Evolutionary conservation across 1,140 invertebrate species (phyloP), one percentile per base, ranked within the genome.

Genomic region (Zelostemma sp.): DNA sequence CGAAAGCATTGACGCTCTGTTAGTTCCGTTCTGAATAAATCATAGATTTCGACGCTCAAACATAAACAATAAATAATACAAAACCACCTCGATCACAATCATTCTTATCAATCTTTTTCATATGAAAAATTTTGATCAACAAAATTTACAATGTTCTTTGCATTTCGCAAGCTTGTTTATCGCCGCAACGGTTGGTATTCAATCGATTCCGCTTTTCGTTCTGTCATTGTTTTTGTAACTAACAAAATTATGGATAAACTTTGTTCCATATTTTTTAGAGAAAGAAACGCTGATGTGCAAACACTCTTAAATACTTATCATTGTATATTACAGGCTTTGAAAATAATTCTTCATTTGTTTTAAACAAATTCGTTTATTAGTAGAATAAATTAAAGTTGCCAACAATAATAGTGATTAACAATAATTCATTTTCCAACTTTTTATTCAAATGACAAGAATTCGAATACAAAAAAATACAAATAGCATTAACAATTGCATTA

Each of bases 261-360:
- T 46, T 46, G 45, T 9, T 46, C 45, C 6, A 17, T 18, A 17
- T 46, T 48, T 28, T 19, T 46, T 8, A 19, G 14, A 11, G 16
- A 12, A 19, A 19, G 4, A 25, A 48, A 25, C 14, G 18, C 46
- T 51, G 28, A 14, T 48, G n/a, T 48, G 43, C 54, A 60, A 69
- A 64, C 56, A 64, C 66, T 63, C 67, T 64, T 64, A 69, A 69
- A 64, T 61, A 64, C 61, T 61, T 49, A 48, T 14, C 46, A 48
- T 48, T 21, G 46, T n/a, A 19, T 48, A 14, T n/a, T 28, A 25
- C 21, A 25, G n/a, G n/a, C 21, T 19, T 46, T 19, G 5, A 3
- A 43, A 43, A 46, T 19, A 12, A 46, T 46, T 46, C n/a, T 46
- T 15, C 43, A 19, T 18, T 46, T 46, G 11, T 17, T 46, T 15